Percentiles rank a stretch among this genome's conserved stretches.
Evolutionary conservation across 2,113 vertebrate species (phyloP).

Genomic region (Etheostoma cragini): DNA sequence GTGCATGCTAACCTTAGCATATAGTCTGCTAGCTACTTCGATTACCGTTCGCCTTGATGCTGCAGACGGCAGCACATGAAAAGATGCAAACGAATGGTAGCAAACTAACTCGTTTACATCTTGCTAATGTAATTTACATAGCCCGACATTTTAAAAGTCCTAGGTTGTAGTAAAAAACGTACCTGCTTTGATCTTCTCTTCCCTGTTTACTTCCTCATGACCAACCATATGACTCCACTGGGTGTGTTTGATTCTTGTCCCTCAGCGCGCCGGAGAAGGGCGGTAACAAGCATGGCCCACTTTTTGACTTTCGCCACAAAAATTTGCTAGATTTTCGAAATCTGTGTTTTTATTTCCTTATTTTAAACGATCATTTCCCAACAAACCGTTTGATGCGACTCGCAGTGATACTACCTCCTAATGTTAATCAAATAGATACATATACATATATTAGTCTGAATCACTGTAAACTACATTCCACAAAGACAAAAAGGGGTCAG

Average conservation of each 20-base stretch:
- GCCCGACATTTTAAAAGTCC: not conserved
- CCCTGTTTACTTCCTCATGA: slow-evolving; percentile 81
- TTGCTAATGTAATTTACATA: not conserved
- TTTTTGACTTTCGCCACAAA: not conserved
- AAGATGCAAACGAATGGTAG: not conserved
- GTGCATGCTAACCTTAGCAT: slow-evolving; percentile 59
- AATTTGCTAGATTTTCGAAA: not conserved
- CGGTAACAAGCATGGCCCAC: not conserved
- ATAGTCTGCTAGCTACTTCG: slow-evolving; percentile 2
- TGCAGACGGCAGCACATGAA: not conserved
- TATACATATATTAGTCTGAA: not conserved
- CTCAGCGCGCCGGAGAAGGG: slow-evolving; percentile 16
- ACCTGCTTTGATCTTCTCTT: slow-evolving; percentile 24
- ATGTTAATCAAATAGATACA: not conserved
- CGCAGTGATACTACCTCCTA: not conserved
- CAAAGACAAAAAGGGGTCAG: not conserved
- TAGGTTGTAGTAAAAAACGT: not conserved
- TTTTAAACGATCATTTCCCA: not conserved
- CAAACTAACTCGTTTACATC: not conserved
- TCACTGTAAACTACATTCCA: not conserved
- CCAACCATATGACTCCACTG: slow-evolving; percentile 69
- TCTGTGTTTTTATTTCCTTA: too few relatives aligned
- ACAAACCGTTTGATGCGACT: too few relatives aligned
- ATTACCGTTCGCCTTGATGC: not conserved
- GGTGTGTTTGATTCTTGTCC: slow-evolving; percentile 48